Conservation (phyloP, 2,797 vertebrate genomes). For the Cynodonichthys magdalenae region DNA sequence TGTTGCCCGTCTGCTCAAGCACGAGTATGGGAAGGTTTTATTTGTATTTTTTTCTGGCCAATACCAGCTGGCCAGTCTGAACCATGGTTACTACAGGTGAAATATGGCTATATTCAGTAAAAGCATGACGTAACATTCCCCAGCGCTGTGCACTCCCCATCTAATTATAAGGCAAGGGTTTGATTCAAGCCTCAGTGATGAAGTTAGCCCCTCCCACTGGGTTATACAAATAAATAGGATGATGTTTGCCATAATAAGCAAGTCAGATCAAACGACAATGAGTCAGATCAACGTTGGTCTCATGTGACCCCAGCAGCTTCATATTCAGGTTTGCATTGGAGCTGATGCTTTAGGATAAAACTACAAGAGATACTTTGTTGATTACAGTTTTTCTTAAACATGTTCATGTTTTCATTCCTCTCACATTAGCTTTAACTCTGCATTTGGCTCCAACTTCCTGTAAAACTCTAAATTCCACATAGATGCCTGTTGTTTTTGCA, state of each 20-base stretch:
- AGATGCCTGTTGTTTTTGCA: background rate
- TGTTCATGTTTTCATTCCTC: background rate
- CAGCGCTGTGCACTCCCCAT: conserved; percentile 60
- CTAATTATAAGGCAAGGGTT: conserved; percentile 80
- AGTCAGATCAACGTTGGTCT: conserved; percentile 32
- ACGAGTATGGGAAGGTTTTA: conserved; percentile 41
- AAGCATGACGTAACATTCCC: conserved; percentile 67
- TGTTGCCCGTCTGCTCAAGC: conserved; percentile 37
- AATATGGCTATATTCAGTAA: conserved; percentile 68
- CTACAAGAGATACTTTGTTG: too few relatives aligned
- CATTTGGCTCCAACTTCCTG: conserved; percentile 18
- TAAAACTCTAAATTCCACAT: conserved; percentile 57
- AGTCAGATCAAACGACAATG: conserved; percentile 38
- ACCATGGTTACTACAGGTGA: conserved; percentile 56
- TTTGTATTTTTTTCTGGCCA: conserved; percentile 4
- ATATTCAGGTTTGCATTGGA: too few relatives aligned
- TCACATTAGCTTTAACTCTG: background rate
- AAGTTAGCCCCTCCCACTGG: conserved; percentile 76
- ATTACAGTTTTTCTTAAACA: too few relatives aligned
- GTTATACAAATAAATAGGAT: conserved; percentile 65
- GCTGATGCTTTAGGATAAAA: too few relatives aligned
- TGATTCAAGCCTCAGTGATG: conserved; percentile 69
- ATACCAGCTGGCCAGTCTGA: conserved; percentile 45
- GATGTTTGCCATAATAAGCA: conserved; percentile 52
- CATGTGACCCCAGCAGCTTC: conserved; percentile 7